Conservation (phyloP, 1,140 invertebrate species). For the Oreohelix idahoensis region DNA sequence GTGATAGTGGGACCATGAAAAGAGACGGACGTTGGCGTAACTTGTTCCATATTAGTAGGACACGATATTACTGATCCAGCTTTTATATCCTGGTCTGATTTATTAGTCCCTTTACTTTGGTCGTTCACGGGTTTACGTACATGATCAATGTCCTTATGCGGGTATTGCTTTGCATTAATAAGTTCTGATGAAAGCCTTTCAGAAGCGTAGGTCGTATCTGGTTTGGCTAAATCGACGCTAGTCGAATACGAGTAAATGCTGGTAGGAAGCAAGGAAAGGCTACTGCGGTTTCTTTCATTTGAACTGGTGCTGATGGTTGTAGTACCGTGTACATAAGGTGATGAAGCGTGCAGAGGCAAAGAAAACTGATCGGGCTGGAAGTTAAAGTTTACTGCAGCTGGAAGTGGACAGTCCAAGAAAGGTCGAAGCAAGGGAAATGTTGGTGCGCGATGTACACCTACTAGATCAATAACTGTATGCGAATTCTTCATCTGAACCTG, state of each 20-base stretch:
- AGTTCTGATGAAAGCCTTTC: no score
- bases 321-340: neutral
- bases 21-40: neutral
- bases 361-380: neutral
- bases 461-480: neutral
- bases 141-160: no score
- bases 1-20: neutral
- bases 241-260: no score
- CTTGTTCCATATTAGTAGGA: neutral
- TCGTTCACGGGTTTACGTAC: no score
- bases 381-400: neutral
- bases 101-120: neutral
- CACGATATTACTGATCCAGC: neutral
- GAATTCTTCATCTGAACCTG: neutral
- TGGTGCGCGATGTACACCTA: neutral
- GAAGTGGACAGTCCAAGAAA: neutral
- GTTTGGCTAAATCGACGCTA: no score
- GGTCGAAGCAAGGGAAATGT: neutral
- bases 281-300: no score
- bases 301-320: neutral
- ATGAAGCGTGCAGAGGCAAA: neutral
- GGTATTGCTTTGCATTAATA: no score
- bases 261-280: no score
- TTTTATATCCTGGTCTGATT: neutral
- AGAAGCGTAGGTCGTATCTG: no score